phyloP scores from a whole-genome alignment of 2,888 invertebrate genomes.

The Ctena decussata region DNA sequence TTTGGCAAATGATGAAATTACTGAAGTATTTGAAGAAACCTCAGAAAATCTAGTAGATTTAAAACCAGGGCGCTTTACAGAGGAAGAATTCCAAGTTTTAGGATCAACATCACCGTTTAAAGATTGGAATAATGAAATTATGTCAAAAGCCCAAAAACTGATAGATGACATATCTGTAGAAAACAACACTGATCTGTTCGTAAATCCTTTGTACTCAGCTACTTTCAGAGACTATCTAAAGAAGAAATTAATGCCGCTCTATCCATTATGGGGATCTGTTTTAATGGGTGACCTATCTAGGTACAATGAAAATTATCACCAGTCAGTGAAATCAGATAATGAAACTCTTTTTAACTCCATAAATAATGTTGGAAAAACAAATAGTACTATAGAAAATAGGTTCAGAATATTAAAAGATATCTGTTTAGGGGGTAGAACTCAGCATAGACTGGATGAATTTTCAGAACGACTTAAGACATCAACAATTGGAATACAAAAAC shows the following conservation, averaged over 20 bases:
- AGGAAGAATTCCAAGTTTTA: conserved; percentile 6
- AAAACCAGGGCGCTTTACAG: background rate
- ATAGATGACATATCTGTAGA: background rate
- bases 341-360: background rate
- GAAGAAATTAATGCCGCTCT: background rate
- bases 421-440: conserved; percentile 11
- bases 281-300: conserved; percentile 29
- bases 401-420: conserved; percentile 39
- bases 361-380: background rate
- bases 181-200: background rate
- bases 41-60: background rate
- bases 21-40: background rate
- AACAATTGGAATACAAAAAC: conserved; percentile 16
- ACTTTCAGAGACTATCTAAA: background rate
- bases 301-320: background rate
- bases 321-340: background rate
- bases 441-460: conserved; percentile 44
- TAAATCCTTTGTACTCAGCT: background rate
- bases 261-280: conserved; percentile 4
- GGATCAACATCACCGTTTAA: background rate
- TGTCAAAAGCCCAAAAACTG: background rate
- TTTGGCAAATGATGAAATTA: background rate
- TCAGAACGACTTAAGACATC: conserved; percentile 9
- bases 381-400: conserved; percentile 28
- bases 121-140: background rate